Percentiles rank a stretch among this genome's conserved stretches.
These are phyloP conservation scores for Oreochromis aureus DNA, from an alignment of 2,113 vertebrate species.

Conservation along the genomic window DNA sequence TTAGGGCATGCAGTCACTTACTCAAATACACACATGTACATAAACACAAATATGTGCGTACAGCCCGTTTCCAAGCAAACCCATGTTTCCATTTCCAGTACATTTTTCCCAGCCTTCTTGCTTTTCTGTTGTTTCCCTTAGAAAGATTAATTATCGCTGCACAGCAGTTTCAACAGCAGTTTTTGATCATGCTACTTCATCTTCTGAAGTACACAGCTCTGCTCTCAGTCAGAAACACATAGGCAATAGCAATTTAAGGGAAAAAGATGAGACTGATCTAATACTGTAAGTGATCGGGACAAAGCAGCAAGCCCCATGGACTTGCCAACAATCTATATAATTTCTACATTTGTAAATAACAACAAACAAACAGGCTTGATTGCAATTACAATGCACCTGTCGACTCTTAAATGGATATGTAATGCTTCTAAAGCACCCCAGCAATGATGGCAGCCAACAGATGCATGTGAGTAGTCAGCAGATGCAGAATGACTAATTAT, in stretches of 20 bases:
- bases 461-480: constrained; percentile 5
- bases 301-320: neutral
- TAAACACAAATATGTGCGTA: neutral
- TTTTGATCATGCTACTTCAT: constrained; percentile 24
- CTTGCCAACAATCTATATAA: neutral
- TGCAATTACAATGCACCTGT: constrained; percentile 29
- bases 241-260: neutral
- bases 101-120: neutral
- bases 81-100: neutral
- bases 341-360: constrained; percentile 6
- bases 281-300: neutral
- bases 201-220: neutral
- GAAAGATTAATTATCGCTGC: neutral
- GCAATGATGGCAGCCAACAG: neutral
- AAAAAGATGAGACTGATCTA: neutral
- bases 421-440: neutral
- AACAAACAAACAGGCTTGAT: constrained; percentile 10
- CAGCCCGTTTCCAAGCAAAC: neutral
- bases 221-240: constrained; percentile 1
- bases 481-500: neutral
- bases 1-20: constrained; percentile 5
- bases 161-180: neutral
- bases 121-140: neutral
- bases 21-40: neutral
- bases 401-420: constrained; percentile 31